These are phyloP conservation scores for Coryphaenoides rupestris DNA, from an alignment of 2,113 vertebrate genomes.

Conservation along the genomic window DNA sequence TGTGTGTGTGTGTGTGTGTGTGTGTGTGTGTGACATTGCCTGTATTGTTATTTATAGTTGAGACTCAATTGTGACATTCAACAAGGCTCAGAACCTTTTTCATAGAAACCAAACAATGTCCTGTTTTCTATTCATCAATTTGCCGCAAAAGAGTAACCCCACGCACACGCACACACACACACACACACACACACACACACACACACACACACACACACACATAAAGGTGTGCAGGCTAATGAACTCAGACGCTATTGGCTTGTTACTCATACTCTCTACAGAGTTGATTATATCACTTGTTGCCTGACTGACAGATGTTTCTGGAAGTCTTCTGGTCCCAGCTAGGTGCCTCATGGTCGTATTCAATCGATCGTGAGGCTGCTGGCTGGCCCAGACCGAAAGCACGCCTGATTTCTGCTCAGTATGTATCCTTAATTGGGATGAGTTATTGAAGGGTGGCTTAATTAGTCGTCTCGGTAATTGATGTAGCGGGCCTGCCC, in stretches of 20 bases:
- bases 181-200: conserved; percentile 1
- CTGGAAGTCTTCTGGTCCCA: conserved; percentile 26
- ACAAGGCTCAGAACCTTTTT: no score
- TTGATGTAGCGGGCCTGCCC: conserved; percentile 34
- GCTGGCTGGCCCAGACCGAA: conserved; percentile 21
- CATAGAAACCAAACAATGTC: no score
- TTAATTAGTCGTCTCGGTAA: conserved; percentile 54
- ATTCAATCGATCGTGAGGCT: conserved; percentile 42
- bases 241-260: conserved; percentile 35
- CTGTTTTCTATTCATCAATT: no score
- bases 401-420: conserved; percentile 41
- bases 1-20: no score
- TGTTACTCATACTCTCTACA: conserved; percentile 36
- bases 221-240: conserved; percentile 8
- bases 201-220: conserved; percentile 5
- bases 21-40: no score
- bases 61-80: no score
- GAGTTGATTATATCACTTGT: conserved; percentile 50
- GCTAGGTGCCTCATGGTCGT: conserved; percentile 43
- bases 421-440: conserved; percentile 60
- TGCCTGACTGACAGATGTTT: conserved; percentile 41
- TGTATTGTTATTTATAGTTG: no score
- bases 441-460: conserved; percentile 60
- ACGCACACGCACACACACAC: no score
- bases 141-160: no score